A percentile compares a stretch with the other conserved stretches of the same genome.
phyloP scores from a whole-genome alignment of 2,888 invertebrate species.

The Drosophila paranaensis region DNA sequence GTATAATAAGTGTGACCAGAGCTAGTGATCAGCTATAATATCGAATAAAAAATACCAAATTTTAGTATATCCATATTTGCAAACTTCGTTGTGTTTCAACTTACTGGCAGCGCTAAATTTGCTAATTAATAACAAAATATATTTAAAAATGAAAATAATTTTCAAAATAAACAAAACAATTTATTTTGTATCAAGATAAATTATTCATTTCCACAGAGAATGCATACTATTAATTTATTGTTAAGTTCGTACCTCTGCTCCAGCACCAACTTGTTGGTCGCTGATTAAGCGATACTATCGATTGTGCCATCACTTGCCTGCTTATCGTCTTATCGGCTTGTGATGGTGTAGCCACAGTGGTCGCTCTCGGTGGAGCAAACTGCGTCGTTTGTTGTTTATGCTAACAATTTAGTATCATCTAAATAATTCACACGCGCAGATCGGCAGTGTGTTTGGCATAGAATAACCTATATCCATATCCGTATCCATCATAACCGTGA shows the following conservation, averaged over 20 bases:
- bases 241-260: not conserved
- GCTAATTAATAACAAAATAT: not conserved
- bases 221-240: not conserved
- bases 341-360: slow-evolving; percentile 6
- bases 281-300: slow-evolving; percentile 5
- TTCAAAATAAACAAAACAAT: not conserved
- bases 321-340: not conserved
- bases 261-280: not conserved
- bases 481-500: slow-evolving; percentile 31
- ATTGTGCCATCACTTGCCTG: slow-evolving; percentile 4
- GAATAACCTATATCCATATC: slow-evolving; percentile 13
- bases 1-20: slow-evolving; percentile 7
- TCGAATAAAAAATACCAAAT: slow-evolving; percentile 1
- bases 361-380: slow-evolving; percentile 12
- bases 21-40: accelerated
- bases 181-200: not conserved
- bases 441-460: slow-evolving; percentile 10
- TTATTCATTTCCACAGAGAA: too few species aligned
- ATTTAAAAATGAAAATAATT: not conserved
- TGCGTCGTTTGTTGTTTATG: slow-evolving; percentile 29
- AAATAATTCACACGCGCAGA: slow-evolving; percentile 31
- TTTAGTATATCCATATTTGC: not conserved
- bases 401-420: slow-evolving; percentile 23
- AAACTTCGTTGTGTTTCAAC: not conserved
- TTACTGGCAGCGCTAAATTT: not conserved